Percentiles rank a stretch among this genome's conserved stretches.
Evolutionary conservation across 2,888 invertebrate species (phyloP).

Genomic region (Dasysyrphus albostriatus): DNA sequence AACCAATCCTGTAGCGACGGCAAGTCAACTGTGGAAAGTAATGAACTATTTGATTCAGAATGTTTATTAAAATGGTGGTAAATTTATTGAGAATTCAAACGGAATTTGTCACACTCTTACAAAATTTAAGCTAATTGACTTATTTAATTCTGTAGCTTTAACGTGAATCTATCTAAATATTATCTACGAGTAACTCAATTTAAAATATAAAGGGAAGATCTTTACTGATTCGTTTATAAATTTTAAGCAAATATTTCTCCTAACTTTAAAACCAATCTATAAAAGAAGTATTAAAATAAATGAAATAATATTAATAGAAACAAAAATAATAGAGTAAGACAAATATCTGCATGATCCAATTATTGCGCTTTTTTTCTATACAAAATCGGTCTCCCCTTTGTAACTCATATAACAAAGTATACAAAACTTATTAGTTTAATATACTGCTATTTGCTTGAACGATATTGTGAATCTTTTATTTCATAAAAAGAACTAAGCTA

Average conservation of each 20-base stretch:
- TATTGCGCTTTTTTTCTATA: conserved; percentile 38
- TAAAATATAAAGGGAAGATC: conserved; percentile 10
- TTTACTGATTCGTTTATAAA: neutral
- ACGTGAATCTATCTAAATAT: no score
- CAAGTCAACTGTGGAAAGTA: no score
- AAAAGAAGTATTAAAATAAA: neutral
- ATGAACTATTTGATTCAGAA: no score
- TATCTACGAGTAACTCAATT: neutral
- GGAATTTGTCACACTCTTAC: no score
- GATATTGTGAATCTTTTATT: conserved; percentile 47
- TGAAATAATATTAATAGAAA: neutral
- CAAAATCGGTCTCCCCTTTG: conserved; percentile 62
- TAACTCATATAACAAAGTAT: conserved; percentile 8
- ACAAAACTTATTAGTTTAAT: conserved; percentile 19
- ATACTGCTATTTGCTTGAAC: conserved; percentile 35
- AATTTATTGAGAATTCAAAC: no score
- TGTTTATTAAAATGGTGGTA: no score
- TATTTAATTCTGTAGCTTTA: no score
- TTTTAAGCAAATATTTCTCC: conserved; percentile 59
- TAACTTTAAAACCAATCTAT: neutral
- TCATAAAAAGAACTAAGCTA: conserved; percentile 33
- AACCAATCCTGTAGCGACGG: no score
- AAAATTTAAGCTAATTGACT: no score
- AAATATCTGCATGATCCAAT: conserved; percentile 64
- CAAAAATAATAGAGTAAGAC: conserved; percentile 21